A percentile compares a stretch with the other conserved stretches of the same genome.
Conservation (phyloP, 2,113 vertebrate species). For the Pangasianodon hypophthalmus region DNA sequence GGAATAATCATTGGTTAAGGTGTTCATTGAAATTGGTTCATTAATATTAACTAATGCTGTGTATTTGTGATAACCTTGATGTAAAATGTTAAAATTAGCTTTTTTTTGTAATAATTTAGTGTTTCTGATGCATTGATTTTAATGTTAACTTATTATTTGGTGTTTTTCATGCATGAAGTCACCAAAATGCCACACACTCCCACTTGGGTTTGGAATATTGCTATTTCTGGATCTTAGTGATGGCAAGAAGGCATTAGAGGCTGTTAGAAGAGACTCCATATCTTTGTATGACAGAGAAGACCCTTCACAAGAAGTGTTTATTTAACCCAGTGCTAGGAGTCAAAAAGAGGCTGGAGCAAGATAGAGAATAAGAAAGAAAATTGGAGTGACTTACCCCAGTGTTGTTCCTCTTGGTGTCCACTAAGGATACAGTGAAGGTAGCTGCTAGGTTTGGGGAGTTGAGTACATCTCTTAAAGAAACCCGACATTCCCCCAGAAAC, state of each 20-base stretch:
- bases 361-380: not conserved
- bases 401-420: slow-evolving; percentile 86
- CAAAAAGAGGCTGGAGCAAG: not conserved
- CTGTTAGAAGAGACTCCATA: not conserved
- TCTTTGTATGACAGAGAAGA: not conserved
- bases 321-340: not conserved
- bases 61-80: not conserved
- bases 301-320: no score
- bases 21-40: not conserved
- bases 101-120: not conserved
- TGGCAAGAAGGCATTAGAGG: not conserved
- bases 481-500: slow-evolving; percentile 85
- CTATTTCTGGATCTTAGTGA: not conserved
- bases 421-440: slow-evolving; percentile 82
- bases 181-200: not conserved
- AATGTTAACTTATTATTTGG: not conserved
- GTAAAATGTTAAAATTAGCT: not conserved
- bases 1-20: not conserved
- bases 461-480: slow-evolving; percentile 84
- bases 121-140: not conserved
- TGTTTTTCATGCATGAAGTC: not conserved
- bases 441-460: slow-evolving; percentile 80
- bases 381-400: slow-evolving; percentile 78
- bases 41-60: not conserved
- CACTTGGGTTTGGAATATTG: not conserved